Conservation (phyloP, 2,888 invertebrate species). For the Eupeodes latifasciatus region DNA sequence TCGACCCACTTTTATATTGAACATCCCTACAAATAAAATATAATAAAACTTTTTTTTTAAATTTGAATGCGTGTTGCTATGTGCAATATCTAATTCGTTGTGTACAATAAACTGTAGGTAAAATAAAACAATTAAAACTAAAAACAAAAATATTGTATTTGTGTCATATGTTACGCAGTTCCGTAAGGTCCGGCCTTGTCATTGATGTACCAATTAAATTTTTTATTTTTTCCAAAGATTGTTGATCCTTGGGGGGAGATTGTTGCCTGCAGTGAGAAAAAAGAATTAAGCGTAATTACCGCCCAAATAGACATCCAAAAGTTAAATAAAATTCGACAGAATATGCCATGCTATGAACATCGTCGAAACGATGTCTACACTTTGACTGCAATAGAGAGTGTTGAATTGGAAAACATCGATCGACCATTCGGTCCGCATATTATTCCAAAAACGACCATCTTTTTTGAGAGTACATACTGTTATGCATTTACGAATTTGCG, state of each 20-base stretch:
- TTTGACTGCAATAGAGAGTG: conserved; percentile 85
- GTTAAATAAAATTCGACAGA: conserved; percentile 87
- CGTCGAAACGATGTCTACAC: conserved; percentile 87
- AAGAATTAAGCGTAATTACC: conserved; percentile 86
- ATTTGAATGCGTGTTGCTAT: no score
- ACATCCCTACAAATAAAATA: no score
- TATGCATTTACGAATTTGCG: conserved; percentile 96
- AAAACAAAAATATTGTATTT: no score
- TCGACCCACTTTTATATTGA: no score
- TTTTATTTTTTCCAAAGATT: conserved; percentile 68
- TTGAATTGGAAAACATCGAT: conserved; percentile 73
- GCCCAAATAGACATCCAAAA: conserved; percentile 89
- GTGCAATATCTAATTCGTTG: neutral
- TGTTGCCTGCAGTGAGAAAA: conserved; percentile 89
- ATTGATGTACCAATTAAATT: neutral
- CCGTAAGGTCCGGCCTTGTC: neutral
- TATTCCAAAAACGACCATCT: conserved; percentile 87
- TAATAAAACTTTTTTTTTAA: no score
- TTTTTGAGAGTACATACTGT: conserved; percentile 88
- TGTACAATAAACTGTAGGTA: no score
- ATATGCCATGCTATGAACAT: conserved; percentile 95
- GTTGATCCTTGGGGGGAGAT: conserved; percentile 97
- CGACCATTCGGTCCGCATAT: conserved; percentile 79
- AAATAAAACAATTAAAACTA: no score
- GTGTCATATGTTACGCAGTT: neutral